These are phyloP conservation scores for Enteromius trimaculatus DNA, from an alignment of 2,797 vertebrate genomes.

Conservation along the genomic window DNA sequence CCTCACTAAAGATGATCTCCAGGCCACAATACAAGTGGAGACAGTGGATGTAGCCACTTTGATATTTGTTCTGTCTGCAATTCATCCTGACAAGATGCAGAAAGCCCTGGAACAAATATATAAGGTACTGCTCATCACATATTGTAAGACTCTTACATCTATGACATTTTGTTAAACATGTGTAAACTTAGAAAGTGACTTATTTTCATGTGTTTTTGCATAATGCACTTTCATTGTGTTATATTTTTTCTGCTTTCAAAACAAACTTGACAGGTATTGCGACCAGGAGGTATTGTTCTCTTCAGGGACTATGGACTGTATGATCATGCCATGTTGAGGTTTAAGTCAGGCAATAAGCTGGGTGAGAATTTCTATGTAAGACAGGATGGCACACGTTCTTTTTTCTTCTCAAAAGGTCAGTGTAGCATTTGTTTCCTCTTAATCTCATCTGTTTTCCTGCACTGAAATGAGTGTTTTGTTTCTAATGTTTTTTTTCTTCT, in stretches of 20 bases:
- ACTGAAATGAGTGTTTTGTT: background rate
- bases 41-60: constrained; percentile 87
- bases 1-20: constrained; percentile 88
- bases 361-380: constrained; percentile 95
- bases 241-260: constrained; percentile 32
- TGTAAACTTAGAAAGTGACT: background rate
- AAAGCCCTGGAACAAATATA: constrained; percentile 85
- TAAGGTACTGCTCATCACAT: constrained; percentile 76
- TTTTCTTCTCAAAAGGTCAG: constrained; percentile 94
- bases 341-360: constrained; percentile 91
- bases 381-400: constrained; percentile 94
- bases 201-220: background rate
- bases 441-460: background rate
- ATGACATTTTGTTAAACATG: background rate
- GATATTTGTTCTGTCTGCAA: constrained; percentile 93
- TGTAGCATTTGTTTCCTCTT: background rate
- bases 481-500: constrained; percentile 18
- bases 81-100: constrained; percentile 95
- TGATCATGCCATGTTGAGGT: constrained; percentile 95
- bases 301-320: constrained; percentile 96
- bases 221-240: constrained; percentile 10
- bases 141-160: background rate
- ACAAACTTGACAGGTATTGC: constrained; percentile 82
- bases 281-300: constrained; percentile 86
- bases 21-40: constrained; percentile 76